Conservation (phyloP, 64 coral and sea anemone species). For the Montipora sp. region DNA sequence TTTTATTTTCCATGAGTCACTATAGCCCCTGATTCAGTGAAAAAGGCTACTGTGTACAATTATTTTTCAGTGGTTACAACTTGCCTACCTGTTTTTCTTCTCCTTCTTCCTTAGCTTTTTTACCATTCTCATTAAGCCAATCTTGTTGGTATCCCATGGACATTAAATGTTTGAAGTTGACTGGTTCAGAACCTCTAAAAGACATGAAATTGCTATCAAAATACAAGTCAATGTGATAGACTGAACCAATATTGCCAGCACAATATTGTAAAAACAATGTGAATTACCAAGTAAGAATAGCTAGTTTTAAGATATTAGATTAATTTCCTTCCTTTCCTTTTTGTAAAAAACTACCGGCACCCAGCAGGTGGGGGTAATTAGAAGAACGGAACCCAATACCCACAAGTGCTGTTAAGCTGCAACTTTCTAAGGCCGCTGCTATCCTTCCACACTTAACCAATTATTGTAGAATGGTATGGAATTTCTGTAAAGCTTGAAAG, state of each 20-base stretch:
- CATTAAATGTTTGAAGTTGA: conserved; percentile 75
- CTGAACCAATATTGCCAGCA: background rate
- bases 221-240: background rate
- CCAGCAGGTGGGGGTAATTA: too few relatives aligned
- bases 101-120: conserved; percentile 42
- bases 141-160: conserved; percentile 86
- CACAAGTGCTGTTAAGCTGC: too few relatives aligned
- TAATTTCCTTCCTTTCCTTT: background rate
- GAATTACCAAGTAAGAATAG: background rate
- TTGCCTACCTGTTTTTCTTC: conserved; percentile 65
- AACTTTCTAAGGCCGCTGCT: too few relatives aligned
- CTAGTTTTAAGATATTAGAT: background rate
- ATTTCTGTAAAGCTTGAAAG: too few relatives aligned
- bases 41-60: background rate
- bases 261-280: background rate
- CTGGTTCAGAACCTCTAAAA: conserved; percentile 59
- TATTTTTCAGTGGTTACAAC: background rate
- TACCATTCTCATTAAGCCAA: conserved; percentile 80
- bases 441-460: too few relatives aligned
- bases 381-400: too few relatives aligned
- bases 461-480: too few relatives aligned
- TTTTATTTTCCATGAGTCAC: too few relatives aligned
- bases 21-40: too few relatives aligned
- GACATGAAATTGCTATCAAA: background rate
- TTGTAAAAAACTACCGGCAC: too few relatives aligned